Base-by-base conservation (phyloP, 2,888 invertebrate genomes). In the Agelastica alni region DNA sequence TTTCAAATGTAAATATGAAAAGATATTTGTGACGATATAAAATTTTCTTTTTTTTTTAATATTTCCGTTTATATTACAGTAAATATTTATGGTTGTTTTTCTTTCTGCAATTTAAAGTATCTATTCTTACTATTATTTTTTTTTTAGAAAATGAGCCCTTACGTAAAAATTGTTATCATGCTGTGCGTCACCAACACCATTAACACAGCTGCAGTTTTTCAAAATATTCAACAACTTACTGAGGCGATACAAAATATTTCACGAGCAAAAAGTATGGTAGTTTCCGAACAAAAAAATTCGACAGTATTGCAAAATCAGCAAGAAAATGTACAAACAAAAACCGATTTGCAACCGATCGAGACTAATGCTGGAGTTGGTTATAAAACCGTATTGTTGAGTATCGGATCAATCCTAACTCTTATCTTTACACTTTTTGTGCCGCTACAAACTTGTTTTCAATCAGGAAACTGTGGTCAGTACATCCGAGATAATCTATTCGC, bases 391-490 rank as follows among this genome's bases (percentile, higher is more conserved):
- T 9, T 46, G 4, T 36, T 37, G 3, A 30, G 30, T 13, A 28
- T 46, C 10, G 51, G 46, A 2, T 53, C 52, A n/a, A 32, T 45
- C 6, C 2, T 45, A 5, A 36, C 26, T 18, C 14, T 45, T n/a
- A 12, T 37, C 28, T 20, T 41, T 17, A 28, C 51, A 14, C 6
- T 46, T 30, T 34, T 47, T n/a, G 9, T 51, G 4, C 49, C 45
- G 0, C 7, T 53, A 2, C 20, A 45, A 17, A 10, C 22, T 5
- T 57, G 57, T 14, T 49, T 43, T 17, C 30, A 18, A 7, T 43
- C 26, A 4, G 57, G 31, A 1, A 47, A 28, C 13, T 57, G 57
- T 17, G 36, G 44, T 10, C 18, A 53, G 14, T 32, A 18, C 5
- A 9, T 52, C 2, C 26, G 12, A n/a, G 44, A 47, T 4, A 44